These are phyloP conservation scores for Chaetodon trifascialis DNA, from an alignment of 2,113 vertebrate genomes.

Conservation along the genomic window DNA sequence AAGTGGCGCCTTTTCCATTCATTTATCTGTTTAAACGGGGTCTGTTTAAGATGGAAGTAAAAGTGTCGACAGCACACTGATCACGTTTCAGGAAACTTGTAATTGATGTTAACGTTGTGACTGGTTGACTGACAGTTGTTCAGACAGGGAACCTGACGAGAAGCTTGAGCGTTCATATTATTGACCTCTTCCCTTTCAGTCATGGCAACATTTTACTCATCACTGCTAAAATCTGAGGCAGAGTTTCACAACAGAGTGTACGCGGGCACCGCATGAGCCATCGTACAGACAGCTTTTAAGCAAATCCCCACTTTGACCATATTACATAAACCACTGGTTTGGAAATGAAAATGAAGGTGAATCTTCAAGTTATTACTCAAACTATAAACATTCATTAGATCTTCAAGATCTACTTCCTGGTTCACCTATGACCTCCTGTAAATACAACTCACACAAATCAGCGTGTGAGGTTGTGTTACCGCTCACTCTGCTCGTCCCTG, in stretches of 20 bases:
- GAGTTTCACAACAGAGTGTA: background rate
- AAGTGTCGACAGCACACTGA: slow-evolving; percentile 19
- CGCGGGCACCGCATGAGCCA: background rate
- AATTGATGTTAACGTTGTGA: slow-evolving; percentile 9
- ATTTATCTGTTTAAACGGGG: background rate
- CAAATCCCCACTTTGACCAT: background rate
- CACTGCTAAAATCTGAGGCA: background rate
- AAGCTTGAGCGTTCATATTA: background rate
- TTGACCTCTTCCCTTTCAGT: background rate
- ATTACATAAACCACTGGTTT: slow-evolving; percentile 23
- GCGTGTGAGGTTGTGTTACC: background rate
- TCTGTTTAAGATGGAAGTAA: slow-evolving; percentile 24
- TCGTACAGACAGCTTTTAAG: background rate
- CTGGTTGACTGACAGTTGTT: background rate
- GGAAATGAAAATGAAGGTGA: slow-evolving; percentile 5
- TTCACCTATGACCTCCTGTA: background rate
- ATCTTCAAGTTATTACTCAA: background rate
- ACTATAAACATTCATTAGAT: slow-evolving; percentile 16
- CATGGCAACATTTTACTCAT: background rate
- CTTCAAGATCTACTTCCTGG: background rate
- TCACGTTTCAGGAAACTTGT: slow-evolving; percentile 1
- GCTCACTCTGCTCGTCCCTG: background rate
- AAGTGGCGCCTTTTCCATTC: background rate
- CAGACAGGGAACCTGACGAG: background rate
- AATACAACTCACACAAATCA: background rate